phyloP scores from a whole-genome alignment of 2,888 invertebrate species.

The Oxyteleia sp. region DNA sequence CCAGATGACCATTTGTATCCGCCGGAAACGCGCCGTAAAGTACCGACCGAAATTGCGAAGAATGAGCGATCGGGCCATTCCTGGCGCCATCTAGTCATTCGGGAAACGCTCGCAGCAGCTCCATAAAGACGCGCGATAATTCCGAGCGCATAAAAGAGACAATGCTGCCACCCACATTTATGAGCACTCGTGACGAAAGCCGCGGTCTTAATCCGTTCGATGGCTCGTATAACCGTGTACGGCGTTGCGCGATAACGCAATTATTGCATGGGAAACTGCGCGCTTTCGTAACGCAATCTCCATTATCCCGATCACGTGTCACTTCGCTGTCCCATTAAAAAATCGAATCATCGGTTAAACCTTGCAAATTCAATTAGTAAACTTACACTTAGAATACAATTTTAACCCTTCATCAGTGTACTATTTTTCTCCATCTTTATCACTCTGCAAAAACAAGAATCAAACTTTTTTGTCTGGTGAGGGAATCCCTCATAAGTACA shows the following conservation, averaged over 20 bases:
- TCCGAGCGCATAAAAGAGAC: conserved; percentile 44
- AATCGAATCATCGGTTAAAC: conserved; percentile 16
- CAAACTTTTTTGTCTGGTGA: no score
- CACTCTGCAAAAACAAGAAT: no score
- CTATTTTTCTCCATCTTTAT: no score
- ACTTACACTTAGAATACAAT: no score
- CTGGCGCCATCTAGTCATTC: conserved; percentile 46
- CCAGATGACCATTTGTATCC: not conserved
- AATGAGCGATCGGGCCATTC: conserved; percentile 7
- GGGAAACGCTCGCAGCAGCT: conserved; percentile 9
- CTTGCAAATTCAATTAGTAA: no score
- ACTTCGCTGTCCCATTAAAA: not conserved
- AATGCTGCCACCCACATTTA: conserved; percentile 64
- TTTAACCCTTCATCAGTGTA: no score
- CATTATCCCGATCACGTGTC: conserved; percentile 41
- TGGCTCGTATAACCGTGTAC: conserved; percentile 57
- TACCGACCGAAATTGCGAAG: not conserved
- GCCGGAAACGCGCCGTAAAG: conserved; percentile 1
- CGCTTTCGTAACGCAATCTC: conserved; percentile 49
- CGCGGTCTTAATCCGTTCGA: conserved; percentile 56
- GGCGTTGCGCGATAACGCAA: conserved; percentile 44
- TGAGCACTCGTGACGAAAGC: conserved; percentile 57
- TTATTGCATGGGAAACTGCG: conserved; percentile 52
- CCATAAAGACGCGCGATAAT: conserved; percentile 44
- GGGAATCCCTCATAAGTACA: no score